These are phyloP conservation scores for Empis livida DNA, from an alignment of 2,888 invertebrate genomes.

Conservation along the genomic window DNA sequence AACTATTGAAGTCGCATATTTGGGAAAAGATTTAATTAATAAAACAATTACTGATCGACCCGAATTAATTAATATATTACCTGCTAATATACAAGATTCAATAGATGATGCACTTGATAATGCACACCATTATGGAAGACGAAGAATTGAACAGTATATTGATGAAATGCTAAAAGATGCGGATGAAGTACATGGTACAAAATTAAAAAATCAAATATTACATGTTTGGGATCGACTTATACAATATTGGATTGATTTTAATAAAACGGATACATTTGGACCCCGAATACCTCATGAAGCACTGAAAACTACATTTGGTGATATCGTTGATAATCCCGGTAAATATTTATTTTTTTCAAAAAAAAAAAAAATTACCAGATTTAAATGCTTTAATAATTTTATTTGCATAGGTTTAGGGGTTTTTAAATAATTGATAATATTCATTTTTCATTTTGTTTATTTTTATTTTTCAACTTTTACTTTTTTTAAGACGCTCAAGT, in stretches of 20 bases:
- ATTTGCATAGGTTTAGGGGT: no score
- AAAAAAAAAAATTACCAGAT: neutral
- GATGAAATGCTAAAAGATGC: constrained; percentile 67
- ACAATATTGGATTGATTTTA: constrained; percentile 78
- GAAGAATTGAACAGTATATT: constrained; percentile 79
- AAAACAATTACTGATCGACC: constrained; percentile 82
- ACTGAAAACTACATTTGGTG: constrained; percentile 54
- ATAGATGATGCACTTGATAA: constrained; percentile 85
- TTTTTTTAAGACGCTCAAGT: neutral
- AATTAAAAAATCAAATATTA: constrained; percentile 75
- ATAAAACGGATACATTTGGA: constrained; percentile 42
- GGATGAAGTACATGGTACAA: constrained; percentile 64
- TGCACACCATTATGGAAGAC: constrained; percentile 83
- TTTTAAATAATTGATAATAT: no score
- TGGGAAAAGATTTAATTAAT: constrained; percentile 79
- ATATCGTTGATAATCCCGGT: constrained; percentile 66
- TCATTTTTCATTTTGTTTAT: no score
- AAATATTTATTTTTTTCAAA: constrained; percentile 13
- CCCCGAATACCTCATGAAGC: constrained; percentile 63
- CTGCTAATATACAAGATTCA: constrained; percentile 44
- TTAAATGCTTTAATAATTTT: no score
- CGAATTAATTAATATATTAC: constrained; percentile 68
- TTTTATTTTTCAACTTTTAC: constrained; percentile 1
- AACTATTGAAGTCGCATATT: constrained; percentile 79
- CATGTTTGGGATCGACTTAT: constrained; percentile 91